Conservation (phyloP, 2,113 vertebrate genomes). For the Pitta sordida region DNA sequence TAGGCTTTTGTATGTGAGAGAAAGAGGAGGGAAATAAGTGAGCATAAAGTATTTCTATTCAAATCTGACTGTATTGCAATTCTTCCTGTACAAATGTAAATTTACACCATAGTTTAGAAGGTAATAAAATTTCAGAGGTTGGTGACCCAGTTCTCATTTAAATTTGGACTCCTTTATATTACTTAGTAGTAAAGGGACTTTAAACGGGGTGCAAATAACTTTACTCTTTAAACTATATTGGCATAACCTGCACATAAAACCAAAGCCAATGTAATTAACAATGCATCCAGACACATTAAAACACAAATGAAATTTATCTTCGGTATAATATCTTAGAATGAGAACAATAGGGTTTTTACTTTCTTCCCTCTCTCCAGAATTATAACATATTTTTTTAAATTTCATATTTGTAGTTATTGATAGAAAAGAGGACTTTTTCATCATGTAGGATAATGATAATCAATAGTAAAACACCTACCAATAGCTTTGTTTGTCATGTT, state of each 20-base stretch:
- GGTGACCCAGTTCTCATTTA: background rate
- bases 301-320: background rate
- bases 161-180: background rate
- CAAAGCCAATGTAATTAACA: background rate
- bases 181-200: background rate
- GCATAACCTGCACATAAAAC: background rate
- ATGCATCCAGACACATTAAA: background rate
- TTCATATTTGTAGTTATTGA: background rate
- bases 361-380: background rate
- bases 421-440: background rate
- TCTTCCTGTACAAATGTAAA: background rate
- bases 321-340: background rate
- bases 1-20: background rate
- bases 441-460: background rate
- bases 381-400: background rate
- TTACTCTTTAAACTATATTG: background rate
- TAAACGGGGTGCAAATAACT: background rate
- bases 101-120: background rate
- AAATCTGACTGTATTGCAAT: background rate
- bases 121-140: background rate
- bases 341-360: background rate
- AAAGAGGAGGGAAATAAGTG: background rate
- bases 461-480: background rate
- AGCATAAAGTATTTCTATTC: background rate
- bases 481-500: background rate